Base-by-base conservation (phyloP, 1,140 invertebrate species). In the Sminthurinus signatus region DNA sequence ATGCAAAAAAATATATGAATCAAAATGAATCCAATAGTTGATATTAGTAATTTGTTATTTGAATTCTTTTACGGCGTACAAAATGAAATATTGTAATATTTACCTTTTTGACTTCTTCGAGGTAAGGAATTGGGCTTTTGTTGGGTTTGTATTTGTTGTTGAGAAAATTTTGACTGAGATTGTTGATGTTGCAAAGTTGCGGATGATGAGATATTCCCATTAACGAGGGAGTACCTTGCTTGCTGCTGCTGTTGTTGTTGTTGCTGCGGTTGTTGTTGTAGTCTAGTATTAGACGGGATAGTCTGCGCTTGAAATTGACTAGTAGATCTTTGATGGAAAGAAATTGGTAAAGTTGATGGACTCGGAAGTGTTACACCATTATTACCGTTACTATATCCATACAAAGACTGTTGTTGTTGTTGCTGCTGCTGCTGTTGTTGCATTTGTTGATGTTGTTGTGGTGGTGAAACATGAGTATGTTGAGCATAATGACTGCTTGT, bases 261-360 rank as follows among this genome's bases (percentile, higher is more conserved):
- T 5, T 21, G 14, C 4, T 31, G 12, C 23, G 8, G 27, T 54
- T 23, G 75, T 73, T 44, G 80, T 73, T 50, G 82, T n/a, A 65
- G 42, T 64, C 80, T 80, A 70, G 42, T 76, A 77, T 64, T 43
- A 50, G 27, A 78, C 76, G 15, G 71, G 48, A 44, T 80, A 78
- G 17, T 77, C 23, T 55, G 32, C 10, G 52, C 61, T 57, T 72
- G 70, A 19, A 72, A 68, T 54, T 68, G 70, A 17, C 64, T 69
- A 5, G 64, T 57, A 23, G 69, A 68, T 10, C 54, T 36, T 46
- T 72, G 66, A 29, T 63, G 63, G 25, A 64, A 39, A 8, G 29
- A 29, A 36, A 64, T 48, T n/a, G 67, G 64, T 10, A 72, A 31
- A 4, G 67, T 51, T 3, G 64, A 48, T 10, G 70, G 70, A 58